phyloP scores from a whole-genome alignment of 2,888 invertebrate species.

The Limnephilus marmoratus region DNA sequence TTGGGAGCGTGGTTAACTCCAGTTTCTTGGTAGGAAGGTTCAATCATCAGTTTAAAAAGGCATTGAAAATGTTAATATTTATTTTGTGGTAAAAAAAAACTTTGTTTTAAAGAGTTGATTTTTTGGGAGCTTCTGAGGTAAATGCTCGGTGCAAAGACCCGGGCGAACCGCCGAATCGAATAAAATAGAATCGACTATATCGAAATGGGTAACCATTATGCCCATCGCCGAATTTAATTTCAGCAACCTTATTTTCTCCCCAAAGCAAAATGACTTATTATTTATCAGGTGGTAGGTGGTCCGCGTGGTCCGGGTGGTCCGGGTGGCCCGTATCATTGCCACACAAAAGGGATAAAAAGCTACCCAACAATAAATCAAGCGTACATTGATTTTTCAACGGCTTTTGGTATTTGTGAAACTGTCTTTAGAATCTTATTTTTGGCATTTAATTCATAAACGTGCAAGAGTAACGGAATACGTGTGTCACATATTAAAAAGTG shows the following conservation, averaged over 20 bases:
- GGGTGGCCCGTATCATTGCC: neutral
- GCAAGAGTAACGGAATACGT: neutral
- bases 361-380: neutral
- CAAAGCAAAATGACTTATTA: constrained; percentile 17
- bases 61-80: too few relatives aligned
- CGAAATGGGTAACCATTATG: neutral
- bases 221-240: neutral
- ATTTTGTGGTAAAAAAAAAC: too few relatives aligned
- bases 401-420: neutral
- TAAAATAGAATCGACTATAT: neutral
- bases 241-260: neutral
- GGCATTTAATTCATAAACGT: neutral
- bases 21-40: too few relatives aligned
- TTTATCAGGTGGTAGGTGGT: neutral
- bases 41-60: too few relatives aligned
- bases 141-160: too few relatives aligned
- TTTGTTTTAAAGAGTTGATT: too few relatives aligned
- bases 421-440: neutral
- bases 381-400: neutral
- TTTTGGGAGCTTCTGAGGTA: too few relatives aligned
- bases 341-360: neutral
- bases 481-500: neutral
- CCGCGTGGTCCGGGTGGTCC: neutral
- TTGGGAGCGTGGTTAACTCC: too few relatives aligned
- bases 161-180: too few relatives aligned